Evolutionary conservation across 1,140 invertebrate species (phyloP).

Genomic region (Leucophenga varia): DNA sequence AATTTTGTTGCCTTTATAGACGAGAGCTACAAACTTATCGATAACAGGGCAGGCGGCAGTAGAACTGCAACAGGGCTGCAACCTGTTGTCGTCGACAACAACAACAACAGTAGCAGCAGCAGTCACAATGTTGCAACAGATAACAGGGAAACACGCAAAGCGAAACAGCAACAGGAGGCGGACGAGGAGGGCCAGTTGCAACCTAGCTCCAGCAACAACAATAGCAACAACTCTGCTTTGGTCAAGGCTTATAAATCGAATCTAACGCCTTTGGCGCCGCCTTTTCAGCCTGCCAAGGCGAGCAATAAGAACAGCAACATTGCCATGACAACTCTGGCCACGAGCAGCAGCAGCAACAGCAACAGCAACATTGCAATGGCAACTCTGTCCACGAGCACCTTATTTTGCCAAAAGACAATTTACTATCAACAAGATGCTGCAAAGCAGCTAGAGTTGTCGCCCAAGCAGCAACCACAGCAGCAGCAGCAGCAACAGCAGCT

Average conservation of each 20-base stretch:
- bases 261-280: constrained; percentile 44
- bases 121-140: constrained; percentile 8
- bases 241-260: constrained; percentile 49
- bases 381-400: constrained; percentile 7
- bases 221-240: constrained; percentile 20
- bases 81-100: constrained; percentile 8
- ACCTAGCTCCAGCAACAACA: not conserved
- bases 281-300: constrained; percentile 9
- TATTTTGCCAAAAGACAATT: constrained; percentile 17
- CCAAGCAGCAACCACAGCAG: not conserved
- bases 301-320: constrained; percentile 19
- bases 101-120: not conserved
- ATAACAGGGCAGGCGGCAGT: constrained; percentile 29
- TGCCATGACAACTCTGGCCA: constrained; percentile 11
- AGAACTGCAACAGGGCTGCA: constrained; percentile 11
- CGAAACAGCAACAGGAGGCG: constrained; percentile 1
- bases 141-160: not conserved
- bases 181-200: not conserved
- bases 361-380: too few species aligned
- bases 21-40: constrained; percentile 45
- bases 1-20: constrained; percentile 45
- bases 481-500: too few species aligned
- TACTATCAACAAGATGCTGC: not conserved
- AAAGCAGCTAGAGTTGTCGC: not conserved
- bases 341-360: constrained; percentile 2